phyloP scores from a whole-genome alignment of 1,140 invertebrate species.

The Anthonomus grandis region DNA sequence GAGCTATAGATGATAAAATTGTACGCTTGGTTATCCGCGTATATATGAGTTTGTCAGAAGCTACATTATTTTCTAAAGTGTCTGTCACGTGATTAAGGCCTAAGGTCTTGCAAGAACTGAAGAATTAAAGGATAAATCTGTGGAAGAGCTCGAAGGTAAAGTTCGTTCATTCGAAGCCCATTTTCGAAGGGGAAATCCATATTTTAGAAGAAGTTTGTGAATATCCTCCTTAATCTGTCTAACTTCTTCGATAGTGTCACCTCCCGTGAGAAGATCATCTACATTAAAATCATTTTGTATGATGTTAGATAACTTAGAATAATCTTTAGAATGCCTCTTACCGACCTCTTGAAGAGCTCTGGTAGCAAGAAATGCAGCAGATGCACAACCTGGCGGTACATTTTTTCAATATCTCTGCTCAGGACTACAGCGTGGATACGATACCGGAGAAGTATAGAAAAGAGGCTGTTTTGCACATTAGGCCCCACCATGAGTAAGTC shows the following conservation, averaged over 20 bases:
- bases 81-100: neutral
- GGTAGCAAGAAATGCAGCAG: conserved; percentile 45
- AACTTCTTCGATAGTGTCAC: conserved; percentile 12
- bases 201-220: conserved; percentile 31
- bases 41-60: neutral
- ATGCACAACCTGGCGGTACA: conserved; percentile 46
- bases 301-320: conserved; percentile 31
- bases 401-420: conserved; percentile 48
- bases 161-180: conserved; percentile 9
- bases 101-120: neutral
- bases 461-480: conserved; percentile 44
- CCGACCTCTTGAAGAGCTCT: conserved; percentile 38
- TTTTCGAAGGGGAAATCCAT: conserved; percentile 6
- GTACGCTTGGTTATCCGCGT: conserved; percentile 32
- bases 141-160: conserved; percentile 3
- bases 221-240: conserved; percentile 32
- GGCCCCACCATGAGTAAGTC: conserved; percentile 38
- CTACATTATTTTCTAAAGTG: neutral
- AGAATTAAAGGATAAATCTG: neutral
- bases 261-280: conserved; percentile 50
- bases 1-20: conserved; percentile 34
- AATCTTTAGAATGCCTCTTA: conserved; percentile 22
- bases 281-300: conserved; percentile 49
- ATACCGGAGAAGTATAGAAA: conserved; percentile 48
- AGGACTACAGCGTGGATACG: conserved; percentile 43